Evolutionary conservation across 2,113 vertebrate species (phyloP).

Genomic region (Nestor notabilis): DNA sequence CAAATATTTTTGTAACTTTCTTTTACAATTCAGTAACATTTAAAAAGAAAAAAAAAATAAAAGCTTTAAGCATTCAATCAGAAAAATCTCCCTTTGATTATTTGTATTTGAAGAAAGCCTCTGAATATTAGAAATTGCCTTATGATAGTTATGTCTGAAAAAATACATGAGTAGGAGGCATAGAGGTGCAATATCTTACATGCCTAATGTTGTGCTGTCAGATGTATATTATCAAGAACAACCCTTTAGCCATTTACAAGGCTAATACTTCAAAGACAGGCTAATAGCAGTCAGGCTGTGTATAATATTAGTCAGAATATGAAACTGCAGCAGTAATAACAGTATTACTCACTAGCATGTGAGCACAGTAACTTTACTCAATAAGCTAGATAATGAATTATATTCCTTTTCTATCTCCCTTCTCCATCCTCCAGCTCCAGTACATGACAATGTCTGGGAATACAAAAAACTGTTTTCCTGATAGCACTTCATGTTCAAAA

Average conservation of each 20-base stretch:
- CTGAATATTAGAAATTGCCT: slow-evolving; percentile 23
- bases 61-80: neutral
- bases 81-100: neutral
- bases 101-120: neutral
- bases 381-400: neutral
- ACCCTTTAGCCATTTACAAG: slow-evolving; percentile 13
- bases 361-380: neutral
- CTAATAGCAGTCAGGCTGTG: slow-evolving; percentile 1
- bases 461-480: neutral
- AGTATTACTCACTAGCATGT: neutral
- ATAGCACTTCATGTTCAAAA: neutral
- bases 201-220: slow-evolving; percentile 8
- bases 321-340: neutral
- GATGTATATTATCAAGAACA: neutral
- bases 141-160: neutral
- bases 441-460: neutral
- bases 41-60: neutral
- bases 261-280: slow-evolving; percentile 11
- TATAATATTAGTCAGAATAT: neutral
- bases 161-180: neutral
- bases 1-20: neutral
- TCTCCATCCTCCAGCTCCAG: neutral
- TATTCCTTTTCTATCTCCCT: neutral
- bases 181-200: slow-evolving; percentile 4
- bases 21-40: neutral